Base-by-base conservation (phyloP, 2,797 vertebrate genomes). In the Amniataba percoides region DNA sequence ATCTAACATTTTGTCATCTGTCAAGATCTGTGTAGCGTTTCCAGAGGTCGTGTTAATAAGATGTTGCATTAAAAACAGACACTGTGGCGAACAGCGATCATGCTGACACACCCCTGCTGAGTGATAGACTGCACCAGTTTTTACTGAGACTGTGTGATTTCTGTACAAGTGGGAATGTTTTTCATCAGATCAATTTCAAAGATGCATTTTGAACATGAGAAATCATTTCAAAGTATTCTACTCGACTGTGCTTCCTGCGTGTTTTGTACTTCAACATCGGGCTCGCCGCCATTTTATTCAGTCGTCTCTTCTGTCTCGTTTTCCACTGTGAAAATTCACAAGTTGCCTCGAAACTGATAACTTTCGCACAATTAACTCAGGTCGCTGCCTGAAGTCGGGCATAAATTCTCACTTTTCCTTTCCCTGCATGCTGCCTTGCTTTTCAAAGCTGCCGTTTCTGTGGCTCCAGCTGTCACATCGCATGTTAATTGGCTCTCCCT, bases 381-480 rank as follows among this genome's bases (percentile, higher is more conserved):
- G 81, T 91, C 52, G 80, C 78, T 61, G 91, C 77, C 78, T 76
- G 79, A 77, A 86, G 84, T 82, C 71, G 52, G 61, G 93, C 94
- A 96, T 93, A 93, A 93, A 95, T 95, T 95, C 92, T 70, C 74
- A 83, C 92, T 92, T 91, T 92, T 67, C 77, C 45, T 56, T 31
- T 76, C 52, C 5, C 82, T 52, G 71, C 87, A 51, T 82, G 78
- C 75, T 88, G 82, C 61, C 78, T 85, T 91, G 87, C 67, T 81
- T 92, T 88, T 86, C 88, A 82, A 81, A 93, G 84, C 83, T 36
- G 85, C 82, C 83, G 81, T 90, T 79, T 93, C 88, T 86, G 87
- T 81, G 84, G 86, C 90, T 94, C 91, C 94, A 96, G 94, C 95
- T 96, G 95, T 96, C 95, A 94, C 90, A 89, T 85, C 89, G 89